phyloP scores from a whole-genome alignment of 2,113 vertebrate genomes.

The Pycnonotus jocosus region DNA sequence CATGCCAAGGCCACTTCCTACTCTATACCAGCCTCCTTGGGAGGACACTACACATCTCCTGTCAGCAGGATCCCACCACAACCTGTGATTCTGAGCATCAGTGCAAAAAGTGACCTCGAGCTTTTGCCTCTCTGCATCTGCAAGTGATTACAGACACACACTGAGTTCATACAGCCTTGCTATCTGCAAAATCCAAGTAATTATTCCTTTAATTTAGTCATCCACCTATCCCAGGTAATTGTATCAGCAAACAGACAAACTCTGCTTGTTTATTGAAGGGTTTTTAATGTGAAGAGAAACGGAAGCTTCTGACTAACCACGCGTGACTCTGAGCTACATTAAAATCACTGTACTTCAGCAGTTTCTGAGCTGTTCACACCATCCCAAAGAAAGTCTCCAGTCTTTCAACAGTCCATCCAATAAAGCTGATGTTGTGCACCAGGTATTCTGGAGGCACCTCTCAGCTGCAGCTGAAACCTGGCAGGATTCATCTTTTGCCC shows the following conservation, averaged over 20 bases:
- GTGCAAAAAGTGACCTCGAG: not conserved
- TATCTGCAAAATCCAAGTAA: not conserved
- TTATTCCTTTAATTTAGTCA: not conserved
- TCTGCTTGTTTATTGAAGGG: not conserved
- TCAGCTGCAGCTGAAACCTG: not conserved
- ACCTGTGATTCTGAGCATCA: not conserved
- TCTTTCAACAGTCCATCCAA: not conserved
- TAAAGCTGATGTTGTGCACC: not conserved
- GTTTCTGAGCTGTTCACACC: not conserved
- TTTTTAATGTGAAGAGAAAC: slow-evolving; percentile 16
- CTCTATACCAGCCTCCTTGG: not conserved
- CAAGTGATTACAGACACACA: not conserved
- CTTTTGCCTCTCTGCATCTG: not conserved
- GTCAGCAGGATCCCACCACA: not conserved
- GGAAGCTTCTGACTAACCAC: not conserved
- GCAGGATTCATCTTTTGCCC: not conserved
- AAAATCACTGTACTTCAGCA: not conserved
- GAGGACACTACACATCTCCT: not conserved
- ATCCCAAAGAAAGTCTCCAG: not conserved
- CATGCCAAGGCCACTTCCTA: not conserved
- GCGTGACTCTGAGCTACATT: not conserved
- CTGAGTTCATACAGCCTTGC: not conserved
- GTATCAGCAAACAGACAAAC: not conserved
- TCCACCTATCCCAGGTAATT: not conserved
- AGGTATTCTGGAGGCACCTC: not conserved